phyloP scores from a whole-genome alignment of 2,113 vertebrate species.

The Benitochromis conjunctus region DNA sequence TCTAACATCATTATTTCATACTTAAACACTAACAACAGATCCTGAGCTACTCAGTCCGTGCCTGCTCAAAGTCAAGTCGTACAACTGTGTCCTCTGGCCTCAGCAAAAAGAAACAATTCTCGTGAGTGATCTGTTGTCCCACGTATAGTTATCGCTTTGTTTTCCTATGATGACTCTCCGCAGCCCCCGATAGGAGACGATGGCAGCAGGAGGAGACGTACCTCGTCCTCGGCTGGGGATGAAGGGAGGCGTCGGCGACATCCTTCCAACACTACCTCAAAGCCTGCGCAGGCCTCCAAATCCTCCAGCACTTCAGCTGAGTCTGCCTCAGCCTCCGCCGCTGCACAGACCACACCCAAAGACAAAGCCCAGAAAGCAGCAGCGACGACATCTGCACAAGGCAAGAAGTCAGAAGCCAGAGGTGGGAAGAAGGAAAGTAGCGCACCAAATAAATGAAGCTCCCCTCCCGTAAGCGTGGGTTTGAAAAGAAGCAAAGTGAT shows the following conservation, averaged over 20 bases:
- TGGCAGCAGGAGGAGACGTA: constrained; percentile 75
- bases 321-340: not conserved
- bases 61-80: not conserved
- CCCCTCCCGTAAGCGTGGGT: not conserved
- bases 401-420: constrained; percentile 55
- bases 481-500: not conserved
- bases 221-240: constrained; percentile 73
- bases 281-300: constrained; percentile 50
- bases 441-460: constrained; percentile 49
- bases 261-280: constrained; percentile 68
- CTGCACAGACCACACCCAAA: constrained; percentile 37
- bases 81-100: not conserved
- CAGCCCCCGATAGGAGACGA: constrained; percentile 89
- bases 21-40: not conserved
- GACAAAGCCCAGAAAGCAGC: constrained; percentile 54
- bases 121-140: not conserved
- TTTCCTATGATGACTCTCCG: not conserved
- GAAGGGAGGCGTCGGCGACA: constrained; percentile 72
- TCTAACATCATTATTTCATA: not conserved
- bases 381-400: constrained; percentile 11
- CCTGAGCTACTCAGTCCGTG: not conserved
- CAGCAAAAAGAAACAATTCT: not conserved
- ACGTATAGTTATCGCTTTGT: not conserved
- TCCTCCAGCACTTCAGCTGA: constrained; percentile 2
- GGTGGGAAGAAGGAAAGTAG: constrained; percentile 48